Conservation (phyloP, 1,140 invertebrate genomes). For the Drosophila ercepeae region DNA sequence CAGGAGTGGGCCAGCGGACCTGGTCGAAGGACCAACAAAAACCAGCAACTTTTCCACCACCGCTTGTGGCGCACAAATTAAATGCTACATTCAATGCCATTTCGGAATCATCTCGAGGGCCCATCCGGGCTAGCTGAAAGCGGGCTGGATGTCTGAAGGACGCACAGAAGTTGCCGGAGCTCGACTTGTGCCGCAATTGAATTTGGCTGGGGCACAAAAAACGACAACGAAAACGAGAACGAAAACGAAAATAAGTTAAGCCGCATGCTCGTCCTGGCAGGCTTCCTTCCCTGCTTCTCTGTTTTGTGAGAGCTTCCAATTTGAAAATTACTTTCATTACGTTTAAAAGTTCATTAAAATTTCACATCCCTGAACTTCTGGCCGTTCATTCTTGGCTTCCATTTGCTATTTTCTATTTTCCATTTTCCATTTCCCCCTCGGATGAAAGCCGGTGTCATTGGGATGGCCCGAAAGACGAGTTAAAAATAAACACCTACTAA, state of each 20-base stretch:
- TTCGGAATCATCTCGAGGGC: constrained; percentile 72
- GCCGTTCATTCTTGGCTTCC: neutral
- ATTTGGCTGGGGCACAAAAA: constrained; percentile 50
- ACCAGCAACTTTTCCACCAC: constrained; percentile 27
- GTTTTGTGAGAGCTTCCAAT: constrained; percentile 36
- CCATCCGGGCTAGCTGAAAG: constrained; percentile 22
- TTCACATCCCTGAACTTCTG: constrained; percentile 40
- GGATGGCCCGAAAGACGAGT: constrained; percentile 11
- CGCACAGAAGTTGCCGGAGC: constrained; percentile 64
- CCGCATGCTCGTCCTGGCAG: constrained; percentile 23
- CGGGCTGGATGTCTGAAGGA: constrained; percentile 44
- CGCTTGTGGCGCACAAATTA: constrained; percentile 71
- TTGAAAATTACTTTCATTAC: constrained; percentile 75
- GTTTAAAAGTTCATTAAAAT: constrained; percentile 76
- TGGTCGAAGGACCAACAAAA: constrained; percentile 36
- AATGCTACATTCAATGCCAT: constrained; percentile 82
- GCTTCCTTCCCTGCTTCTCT: neutral
- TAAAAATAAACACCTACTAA: constrained; percentile 19
- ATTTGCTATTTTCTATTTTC: constrained; percentile 6
- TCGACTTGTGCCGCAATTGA: constrained; percentile 73
- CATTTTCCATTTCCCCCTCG: constrained; percentile 6
- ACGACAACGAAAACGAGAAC: constrained; percentile 26
- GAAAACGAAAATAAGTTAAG: constrained; percentile 37
- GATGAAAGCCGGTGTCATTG: constrained; percentile 14
- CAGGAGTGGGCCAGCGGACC: constrained; percentile 21